These are phyloP conservation scores for Merluccius polli DNA, from an alignment of 2,797 vertebrate species.

Conservation along the genomic window DNA sequence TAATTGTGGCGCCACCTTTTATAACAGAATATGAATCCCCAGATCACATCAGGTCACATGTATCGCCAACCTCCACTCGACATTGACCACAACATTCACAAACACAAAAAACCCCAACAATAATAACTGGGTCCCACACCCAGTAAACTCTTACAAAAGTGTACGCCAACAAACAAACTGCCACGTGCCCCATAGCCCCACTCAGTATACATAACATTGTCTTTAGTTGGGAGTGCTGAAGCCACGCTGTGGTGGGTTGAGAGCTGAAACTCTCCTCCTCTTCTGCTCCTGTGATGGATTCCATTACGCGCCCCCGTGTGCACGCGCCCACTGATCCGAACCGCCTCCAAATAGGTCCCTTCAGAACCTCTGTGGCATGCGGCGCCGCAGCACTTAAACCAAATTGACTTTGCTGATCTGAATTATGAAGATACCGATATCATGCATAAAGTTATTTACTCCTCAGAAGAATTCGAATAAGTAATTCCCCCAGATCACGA, in stretches of 20 bases:
- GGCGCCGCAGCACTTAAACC: slow-evolving; percentile 85
- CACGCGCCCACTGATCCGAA: slow-evolving; percentile 83
- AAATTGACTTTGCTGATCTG: slow-evolving; percentile 90
- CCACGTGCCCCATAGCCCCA: background rate
- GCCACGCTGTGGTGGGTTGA: slow-evolving; percentile 48
- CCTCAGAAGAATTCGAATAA: slow-evolving; percentile 89
- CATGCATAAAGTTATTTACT: slow-evolving; percentile 85
- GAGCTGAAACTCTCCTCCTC: slow-evolving; percentile 70
- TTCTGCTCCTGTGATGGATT: slow-evolving; percentile 54
- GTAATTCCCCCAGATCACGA: slow-evolving; percentile 81
- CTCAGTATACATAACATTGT: background rate
- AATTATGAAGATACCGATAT: slow-evolving; percentile 94
- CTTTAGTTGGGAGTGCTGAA: slow-evolving; percentile 22
- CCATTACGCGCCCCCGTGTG: slow-evolving; percentile 68
- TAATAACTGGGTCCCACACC: background rate
- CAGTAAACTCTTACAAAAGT: background rate
- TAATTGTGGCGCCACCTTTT: slow-evolving; percentile 1
- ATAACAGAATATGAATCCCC: background rate
- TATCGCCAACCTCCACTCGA: background rate
- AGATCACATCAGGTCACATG: background rate
- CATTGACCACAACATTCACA: background rate
- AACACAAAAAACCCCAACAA: background rate
- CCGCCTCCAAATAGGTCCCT: slow-evolving; percentile 81
- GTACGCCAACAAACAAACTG: background rate
- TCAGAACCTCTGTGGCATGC: slow-evolving; percentile 71